phyloP scores from a whole-genome alignment of 1,140 invertebrate species.

The Ceratina japonica region DNA sequence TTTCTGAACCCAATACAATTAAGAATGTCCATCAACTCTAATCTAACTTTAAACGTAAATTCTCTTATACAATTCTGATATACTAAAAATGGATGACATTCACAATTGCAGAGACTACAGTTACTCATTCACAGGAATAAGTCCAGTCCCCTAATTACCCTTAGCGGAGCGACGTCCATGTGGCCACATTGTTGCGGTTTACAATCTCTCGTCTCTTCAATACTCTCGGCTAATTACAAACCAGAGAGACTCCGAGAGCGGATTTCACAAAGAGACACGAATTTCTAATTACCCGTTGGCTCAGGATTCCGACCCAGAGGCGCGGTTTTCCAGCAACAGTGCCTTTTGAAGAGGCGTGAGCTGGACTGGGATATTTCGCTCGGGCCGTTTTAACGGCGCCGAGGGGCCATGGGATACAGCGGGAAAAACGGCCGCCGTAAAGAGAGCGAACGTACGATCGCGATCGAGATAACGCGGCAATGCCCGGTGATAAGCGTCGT shows the following conservation, averaged over 20 bases:
- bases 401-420: not conserved
- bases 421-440: slow-evolving; percentile 27
- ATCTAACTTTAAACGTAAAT: too few relatives aligned
- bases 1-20: too few relatives aligned
- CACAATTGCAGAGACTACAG: not conserved
- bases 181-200: slow-evolving; percentile 16
- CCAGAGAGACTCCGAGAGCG: not conserved
- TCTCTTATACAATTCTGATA: too few relatives aligned
- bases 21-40: too few relatives aligned
- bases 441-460: slow-evolving; percentile 28
- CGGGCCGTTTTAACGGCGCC: not conserved
- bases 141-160: slow-evolving; percentile 14
- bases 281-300: slow-evolving; percentile 32
- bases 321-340: slow-evolving; percentile 14
- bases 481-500: slow-evolving; percentile 48
- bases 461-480: slow-evolving; percentile 47
- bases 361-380: not conserved
- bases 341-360: not conserved
- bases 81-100: too few relatives aligned
- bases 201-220: not conserved
- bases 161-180: not conserved
- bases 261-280: slow-evolving; percentile 26
- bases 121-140: slow-evolving; percentile 1
- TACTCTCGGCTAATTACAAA: slow-evolving; percentile 25
- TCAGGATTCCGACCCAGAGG: not conserved